phyloP scores from a whole-genome alignment of 2,113 vertebrate species.

The Petrocephalus zakoni region DNA sequence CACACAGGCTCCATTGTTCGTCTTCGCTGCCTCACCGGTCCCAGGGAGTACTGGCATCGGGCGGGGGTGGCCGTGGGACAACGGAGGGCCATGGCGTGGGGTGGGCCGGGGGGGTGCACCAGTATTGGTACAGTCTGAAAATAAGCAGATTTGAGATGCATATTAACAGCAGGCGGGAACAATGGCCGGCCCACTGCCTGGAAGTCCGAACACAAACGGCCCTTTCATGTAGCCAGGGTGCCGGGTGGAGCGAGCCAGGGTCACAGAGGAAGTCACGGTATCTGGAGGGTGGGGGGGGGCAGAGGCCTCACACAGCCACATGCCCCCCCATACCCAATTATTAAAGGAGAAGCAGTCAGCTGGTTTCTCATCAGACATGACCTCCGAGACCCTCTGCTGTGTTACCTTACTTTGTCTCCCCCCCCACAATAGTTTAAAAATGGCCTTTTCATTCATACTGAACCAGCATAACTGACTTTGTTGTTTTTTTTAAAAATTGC shows the following conservation, averaged over 20 bases:
- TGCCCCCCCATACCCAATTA: constrained; percentile 40
- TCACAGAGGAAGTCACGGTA: constrained; percentile 33
- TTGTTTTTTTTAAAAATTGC: background rate
- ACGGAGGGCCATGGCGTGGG: background rate
- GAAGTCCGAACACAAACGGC: constrained; percentile 30
- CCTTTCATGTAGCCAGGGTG: constrained; percentile 33
- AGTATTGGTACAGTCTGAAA: constrained; percentile 61
- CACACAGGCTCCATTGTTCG: constrained; percentile 57
- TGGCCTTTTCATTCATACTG: background rate
- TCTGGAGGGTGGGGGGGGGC: background rate
- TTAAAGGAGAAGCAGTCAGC: background rate
- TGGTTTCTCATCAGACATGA: background rate
- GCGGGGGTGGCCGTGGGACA: background rate
- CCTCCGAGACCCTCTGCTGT: too few relatives aligned
- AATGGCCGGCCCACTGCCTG: constrained; percentile 43
- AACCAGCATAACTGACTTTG: too few relatives aligned
- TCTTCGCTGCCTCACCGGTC: constrained; percentile 31
- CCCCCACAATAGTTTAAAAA: too few relatives aligned
- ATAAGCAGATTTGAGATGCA: constrained; percentile 63
- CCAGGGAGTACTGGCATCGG: constrained; percentile 38
- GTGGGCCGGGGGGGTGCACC: constrained; percentile 49
- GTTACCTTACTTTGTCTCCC: background rate
- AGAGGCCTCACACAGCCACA: background rate
- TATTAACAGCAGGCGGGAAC: constrained; percentile 42
- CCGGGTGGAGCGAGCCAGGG: background rate